Evolutionary conservation across 92 coral and sea anemone species (phyloP), one percentile per base, ranked within the genome.

Genomic region (Isaurus tuberculatus): DNA sequence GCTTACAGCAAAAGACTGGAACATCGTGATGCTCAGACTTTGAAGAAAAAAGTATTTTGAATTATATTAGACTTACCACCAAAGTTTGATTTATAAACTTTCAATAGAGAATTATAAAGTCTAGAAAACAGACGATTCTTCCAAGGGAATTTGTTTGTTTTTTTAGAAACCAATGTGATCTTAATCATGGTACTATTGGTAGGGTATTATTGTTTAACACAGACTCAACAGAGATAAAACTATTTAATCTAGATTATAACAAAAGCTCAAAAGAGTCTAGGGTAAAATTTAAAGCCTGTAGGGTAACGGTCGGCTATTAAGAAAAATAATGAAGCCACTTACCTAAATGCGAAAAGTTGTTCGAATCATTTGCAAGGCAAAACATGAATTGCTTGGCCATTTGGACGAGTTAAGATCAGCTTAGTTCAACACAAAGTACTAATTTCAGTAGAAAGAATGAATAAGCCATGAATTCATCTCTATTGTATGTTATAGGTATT

Each of bases 381-480:
- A 77, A 77, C 82, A 77, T 77, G 32, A 57, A 77, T 20, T 77
- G 82, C 82, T 77, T 77, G 23, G 82, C 82, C 82, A 77, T 77
- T 77, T 34, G 51, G 20, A 13, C 70, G 55, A 58, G 16, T 58
- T 44, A 77, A 57, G 51, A 43, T 77, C 33, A 23, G 20, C 46
- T 28, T 55, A 19, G 44, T 74, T 29, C 28, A 51, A 43, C 49
- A 19, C 66, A 53, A 36, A 36, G 66, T 74, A 20, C 64, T 28
- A 34, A 36, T 9, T 25, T 77, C 30, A 25, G 33, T 55, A 42
- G 80, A 22, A 15, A 77, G 36, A 77, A 57, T 77, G 53, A 58
- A 26, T 34, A 34, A 31, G 10, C 23, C 82, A 33, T 61, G 20
- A 29, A 34, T 15, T 77, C 70, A 33, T 5, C 23, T 77, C 82